These are phyloP conservation scores for Fulmarus glacialis DNA, from an alignment of 2,113 vertebrate species.

Conservation along the genomic window DNA sequence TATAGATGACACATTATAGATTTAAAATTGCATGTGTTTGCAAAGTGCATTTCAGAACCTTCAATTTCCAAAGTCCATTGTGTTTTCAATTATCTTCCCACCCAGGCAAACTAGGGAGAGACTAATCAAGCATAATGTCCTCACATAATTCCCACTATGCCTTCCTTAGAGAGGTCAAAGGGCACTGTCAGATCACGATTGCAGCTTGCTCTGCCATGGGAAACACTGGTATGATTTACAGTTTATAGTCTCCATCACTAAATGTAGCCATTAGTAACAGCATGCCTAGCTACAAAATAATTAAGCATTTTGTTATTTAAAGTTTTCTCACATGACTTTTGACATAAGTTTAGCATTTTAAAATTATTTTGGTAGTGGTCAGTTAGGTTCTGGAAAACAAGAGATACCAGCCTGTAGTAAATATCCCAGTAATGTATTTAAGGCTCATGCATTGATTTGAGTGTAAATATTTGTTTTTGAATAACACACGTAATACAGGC, in stretches of 20 bases:
- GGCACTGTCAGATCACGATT: background rate
- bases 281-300: background rate
- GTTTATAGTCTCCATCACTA: slow-evolving; percentile 44
- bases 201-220: slow-evolving; percentile 35
- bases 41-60: slow-evolving; percentile 42
- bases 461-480: background rate
- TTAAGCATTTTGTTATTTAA: slow-evolving; percentile 27
- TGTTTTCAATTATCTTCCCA: slow-evolving; percentile 70
- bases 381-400: background rate
- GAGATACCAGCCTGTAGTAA: background rate
- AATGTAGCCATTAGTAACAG: slow-evolving; percentile 44
- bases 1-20: slow-evolving; percentile 58
- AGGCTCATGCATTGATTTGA: background rate
- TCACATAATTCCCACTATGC: slow-evolving; percentile 44
- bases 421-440: background rate
- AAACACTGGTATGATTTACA: slow-evolving; percentile 57
- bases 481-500: background rate
- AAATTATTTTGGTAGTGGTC: background rate
- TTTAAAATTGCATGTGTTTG: slow-evolving; percentile 57
- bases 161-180: slow-evolving; percentile 19
- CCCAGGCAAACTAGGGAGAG: slow-evolving; percentile 47
- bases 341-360: background rate
- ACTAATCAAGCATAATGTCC: slow-evolving; percentile 64
- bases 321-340: background rate
- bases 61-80: slow-evolving; percentile 47